These are phyloP conservation scores for Molossus molossus DNA, from an alignment of 2,797 vertebrate species.

Conservation along the genomic window DNA sequence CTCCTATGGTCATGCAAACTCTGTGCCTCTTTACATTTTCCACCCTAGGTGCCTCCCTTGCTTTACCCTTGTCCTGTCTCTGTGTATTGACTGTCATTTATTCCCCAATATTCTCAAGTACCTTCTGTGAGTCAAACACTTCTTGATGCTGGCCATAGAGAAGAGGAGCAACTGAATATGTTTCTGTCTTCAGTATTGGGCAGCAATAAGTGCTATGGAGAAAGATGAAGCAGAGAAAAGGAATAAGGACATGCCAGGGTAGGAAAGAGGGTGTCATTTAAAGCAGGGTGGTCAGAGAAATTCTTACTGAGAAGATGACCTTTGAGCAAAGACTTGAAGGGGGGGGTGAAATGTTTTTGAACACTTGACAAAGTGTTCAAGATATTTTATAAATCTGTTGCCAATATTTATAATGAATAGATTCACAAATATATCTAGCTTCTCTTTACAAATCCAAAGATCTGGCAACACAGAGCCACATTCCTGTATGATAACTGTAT, in stretches of 20 bases:
- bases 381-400: background rate
- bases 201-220: background rate
- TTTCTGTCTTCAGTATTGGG: background rate
- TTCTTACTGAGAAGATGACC: background rate
- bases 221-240: background rate
- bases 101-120: background rate
- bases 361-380: background rate
- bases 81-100: background rate
- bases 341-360: background rate
- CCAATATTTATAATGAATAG: background rate
- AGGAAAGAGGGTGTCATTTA: background rate
- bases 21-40: background rate
- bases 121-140: background rate
- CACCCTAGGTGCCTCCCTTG: background rate
- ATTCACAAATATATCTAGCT: background rate
- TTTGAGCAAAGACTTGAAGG: conserved; percentile 19
- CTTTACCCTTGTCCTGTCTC: background rate
- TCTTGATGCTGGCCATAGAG: background rate
- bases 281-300: background rate
- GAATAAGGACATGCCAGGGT: background rate
- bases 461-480: background rate
- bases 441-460: conserved; percentile 17
- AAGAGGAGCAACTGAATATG: background rate
- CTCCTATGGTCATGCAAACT: background rate
- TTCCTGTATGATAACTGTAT: background rate